Conservation (phyloP, 2,113 vertebrate species). For the Coturnix japonica region DNA sequence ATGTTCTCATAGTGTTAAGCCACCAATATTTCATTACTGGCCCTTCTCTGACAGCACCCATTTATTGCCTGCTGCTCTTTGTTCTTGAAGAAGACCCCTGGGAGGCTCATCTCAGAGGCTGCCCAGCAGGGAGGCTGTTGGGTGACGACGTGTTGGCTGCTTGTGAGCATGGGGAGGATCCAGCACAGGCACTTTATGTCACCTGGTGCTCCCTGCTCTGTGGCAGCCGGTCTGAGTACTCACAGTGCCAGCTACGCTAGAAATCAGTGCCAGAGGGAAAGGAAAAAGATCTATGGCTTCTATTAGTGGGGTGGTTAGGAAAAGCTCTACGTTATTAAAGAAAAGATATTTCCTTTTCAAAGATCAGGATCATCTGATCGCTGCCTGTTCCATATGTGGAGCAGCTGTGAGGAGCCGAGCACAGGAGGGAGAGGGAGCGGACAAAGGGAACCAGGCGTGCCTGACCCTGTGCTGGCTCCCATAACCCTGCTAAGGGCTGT, state of each 20-base stretch:
- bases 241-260: not conserved
- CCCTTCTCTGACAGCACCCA: not conserved
- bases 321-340: not conserved
- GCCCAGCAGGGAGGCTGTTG: not conserved
- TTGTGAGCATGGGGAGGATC: not conserved
- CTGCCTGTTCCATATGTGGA: not conserved
- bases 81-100: not conserved
- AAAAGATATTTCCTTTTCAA: not conserved
- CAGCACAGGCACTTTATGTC: not conserved
- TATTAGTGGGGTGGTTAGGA: not conserved
- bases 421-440: not conserved
- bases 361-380: not conserved
- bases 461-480: not conserved
- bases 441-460: not conserved
- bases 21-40: not conserved
- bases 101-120: not conserved
- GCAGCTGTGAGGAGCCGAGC: not conserved
- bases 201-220: not conserved
- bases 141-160: not conserved
- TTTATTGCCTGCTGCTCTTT: not conserved
- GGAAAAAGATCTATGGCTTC: not conserved
- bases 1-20: not conserved
- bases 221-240: not conserved
- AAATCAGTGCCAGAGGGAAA: not conserved
- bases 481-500: not conserved